Evolutionary conservation across 2,113 vertebrate genomes (phyloP), one percentile per base, ranked within the genome.

Genomic region (Passer montanus): DNA sequence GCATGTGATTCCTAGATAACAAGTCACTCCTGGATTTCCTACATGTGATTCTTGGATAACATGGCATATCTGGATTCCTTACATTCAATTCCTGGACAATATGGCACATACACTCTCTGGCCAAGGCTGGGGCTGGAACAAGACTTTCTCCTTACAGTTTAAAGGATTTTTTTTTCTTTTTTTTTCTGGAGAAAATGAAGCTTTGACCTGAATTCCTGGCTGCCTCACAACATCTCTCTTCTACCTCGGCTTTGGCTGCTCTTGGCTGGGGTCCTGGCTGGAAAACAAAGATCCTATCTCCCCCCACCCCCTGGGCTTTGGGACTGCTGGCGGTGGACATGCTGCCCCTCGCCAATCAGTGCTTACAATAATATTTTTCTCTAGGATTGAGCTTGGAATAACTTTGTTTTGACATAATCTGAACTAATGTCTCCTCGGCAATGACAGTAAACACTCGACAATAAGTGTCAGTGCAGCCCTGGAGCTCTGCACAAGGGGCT

Each of bases 371-470:
- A 96, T 87, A 81, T 96, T 96, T 96, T 95, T 87, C 84, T 86
- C 77, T 37, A 91, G 84, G 93, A 89, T 78, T 76, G 93, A 94
- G 94, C 90, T 80, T 95, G 96, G 96, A 97, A 93, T 90, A 96
- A 96, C 95, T 93, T 88, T 81, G 93, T 85, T 94, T 93, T 96
- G 90, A 97, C 95, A 97, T 92, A 89, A 94, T 87, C 89, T 92
- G 84, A 94, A 97, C 93, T 93, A 95, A 96, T 84, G 92, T 96
- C 89, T 93, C 95, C 87, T 75, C 69, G 86, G 87, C 95, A 97
- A 88, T 97, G 97, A 96, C 98, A 98, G 96, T 95, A 95, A 94
- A 87, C 97, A 97, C 94, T 97, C 37, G 31, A 67, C 96, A 96
- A 96, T 91, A 93, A 92, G 92, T 91, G 68, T 14, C 90, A 80